Percentiles rank a stretch among this genome's conserved stretches.
phyloP scores from a whole-genome alignment of 2,888 invertebrate genomes.

The Ormyrus thymus region DNA sequence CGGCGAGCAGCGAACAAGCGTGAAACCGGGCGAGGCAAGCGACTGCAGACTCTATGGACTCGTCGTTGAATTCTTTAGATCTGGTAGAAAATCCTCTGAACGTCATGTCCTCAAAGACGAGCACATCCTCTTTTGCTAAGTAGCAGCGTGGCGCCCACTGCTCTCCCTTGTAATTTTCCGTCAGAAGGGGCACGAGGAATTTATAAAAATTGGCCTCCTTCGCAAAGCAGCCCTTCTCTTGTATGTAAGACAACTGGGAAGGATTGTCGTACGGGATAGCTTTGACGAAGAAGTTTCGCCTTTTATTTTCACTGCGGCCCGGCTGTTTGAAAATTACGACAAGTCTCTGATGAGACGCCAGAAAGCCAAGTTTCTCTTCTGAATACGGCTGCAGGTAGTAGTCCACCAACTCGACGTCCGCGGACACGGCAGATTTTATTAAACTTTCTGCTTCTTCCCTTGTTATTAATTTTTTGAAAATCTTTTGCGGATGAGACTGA shows the following conservation, averaged over 20 bases:
- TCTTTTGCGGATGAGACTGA: constrained; percentile 42
- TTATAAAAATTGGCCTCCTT: constrained; percentile 42
- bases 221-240: constrained; percentile 73
- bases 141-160: constrained; percentile 69
- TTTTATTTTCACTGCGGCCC: constrained; percentile 10
- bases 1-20: constrained; percentile 67
- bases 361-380: constrained; percentile 65
- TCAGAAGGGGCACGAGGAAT: constrained; percentile 17
- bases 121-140: constrained; percentile 62
- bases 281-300: constrained; percentile 78
- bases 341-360: constrained; percentile 55
- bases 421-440: constrained; percentile 16
- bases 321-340: not conserved
- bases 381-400: constrained; percentile 60
- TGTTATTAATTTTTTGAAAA: constrained; percentile 49
- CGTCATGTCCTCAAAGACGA: constrained; percentile 73
- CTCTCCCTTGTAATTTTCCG: constrained; percentile 56
- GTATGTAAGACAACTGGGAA: constrained; percentile 76
- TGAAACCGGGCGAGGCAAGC: constrained; percentile 66
- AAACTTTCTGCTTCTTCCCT: constrained; percentile 53
- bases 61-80: constrained; percentile 58
- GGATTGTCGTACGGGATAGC: constrained; percentile 77
- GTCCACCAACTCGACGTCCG: constrained; percentile 57
- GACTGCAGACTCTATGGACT: constrained; percentile 62
- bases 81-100: constrained; percentile 64